phyloP scores from a whole-genome alignment of 2,113 vertebrate species.

The Prinia subflava region DNA sequence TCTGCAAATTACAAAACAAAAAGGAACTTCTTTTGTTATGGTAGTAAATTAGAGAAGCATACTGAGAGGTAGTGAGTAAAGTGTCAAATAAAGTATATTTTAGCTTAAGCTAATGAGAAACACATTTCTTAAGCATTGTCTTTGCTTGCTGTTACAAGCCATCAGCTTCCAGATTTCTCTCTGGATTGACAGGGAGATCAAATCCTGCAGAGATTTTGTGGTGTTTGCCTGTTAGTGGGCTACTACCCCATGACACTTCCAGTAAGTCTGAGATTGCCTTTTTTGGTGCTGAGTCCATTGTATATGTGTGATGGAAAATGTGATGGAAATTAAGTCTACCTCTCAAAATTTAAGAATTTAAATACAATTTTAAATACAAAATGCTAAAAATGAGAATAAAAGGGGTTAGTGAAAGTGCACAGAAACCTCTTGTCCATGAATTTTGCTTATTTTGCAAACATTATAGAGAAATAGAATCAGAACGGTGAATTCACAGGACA shows the following conservation, averaged over 20 bases:
- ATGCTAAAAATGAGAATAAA: background rate
- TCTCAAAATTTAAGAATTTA: background rate
- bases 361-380: background rate
- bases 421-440: background rate
- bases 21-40: background rate
- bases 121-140: background rate
- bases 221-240: background rate
- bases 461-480: background rate
- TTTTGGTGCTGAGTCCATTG: accelerated
- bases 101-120: background rate
- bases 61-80: background rate
- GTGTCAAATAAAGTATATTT: background rate
- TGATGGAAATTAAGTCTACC: background rate
- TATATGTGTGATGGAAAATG: background rate
- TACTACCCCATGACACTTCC: background rate
- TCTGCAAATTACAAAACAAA: background rate
- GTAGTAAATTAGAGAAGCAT: background rate
- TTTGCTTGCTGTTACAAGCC: background rate
- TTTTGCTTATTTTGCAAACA: background rate
- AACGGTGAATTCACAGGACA: background rate
- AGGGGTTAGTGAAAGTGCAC: background rate
- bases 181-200: background rate
- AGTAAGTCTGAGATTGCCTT: background rate
- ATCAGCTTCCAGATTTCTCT: background rate
- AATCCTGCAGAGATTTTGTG: background rate